Conservation (phyloP, 2,797 vertebrate species). For the Anniella stebbinsi region DNA sequence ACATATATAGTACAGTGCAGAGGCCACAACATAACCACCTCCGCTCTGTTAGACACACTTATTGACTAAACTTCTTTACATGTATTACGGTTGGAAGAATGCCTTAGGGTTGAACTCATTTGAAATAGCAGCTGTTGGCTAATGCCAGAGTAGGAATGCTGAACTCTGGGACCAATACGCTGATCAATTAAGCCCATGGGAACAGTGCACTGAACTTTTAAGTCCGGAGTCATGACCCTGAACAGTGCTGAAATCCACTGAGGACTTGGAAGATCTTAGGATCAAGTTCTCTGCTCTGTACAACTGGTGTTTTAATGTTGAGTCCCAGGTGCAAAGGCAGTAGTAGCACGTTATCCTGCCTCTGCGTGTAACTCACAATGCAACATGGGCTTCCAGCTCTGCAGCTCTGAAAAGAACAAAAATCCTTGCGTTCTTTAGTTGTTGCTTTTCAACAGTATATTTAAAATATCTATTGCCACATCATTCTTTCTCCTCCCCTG, state of each 20-base stretch:
- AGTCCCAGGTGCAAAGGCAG: background rate
- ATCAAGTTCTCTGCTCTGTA: background rate
- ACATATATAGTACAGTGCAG: background rate
- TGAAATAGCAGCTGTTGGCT: background rate
- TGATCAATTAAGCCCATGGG: background rate
- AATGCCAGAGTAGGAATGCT: background rate
- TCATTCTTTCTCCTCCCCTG: constrained; percentile 10
- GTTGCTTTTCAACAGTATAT: rapidly evolving
- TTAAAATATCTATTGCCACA: background rate
- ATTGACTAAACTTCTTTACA: background rate
- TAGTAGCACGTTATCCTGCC: background rate
- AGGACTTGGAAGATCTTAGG: background rate
- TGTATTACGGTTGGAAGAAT: background rate
- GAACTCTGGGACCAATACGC: background rate
- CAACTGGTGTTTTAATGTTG: background rate
- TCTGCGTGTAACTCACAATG: background rate
- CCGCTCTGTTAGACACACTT: rapidly evolving
- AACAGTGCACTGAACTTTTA: background rate
- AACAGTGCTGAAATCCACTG: background rate
- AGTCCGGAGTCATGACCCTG: background rate
- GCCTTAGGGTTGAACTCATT: background rate
- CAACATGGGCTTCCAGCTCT: rapidly evolving
- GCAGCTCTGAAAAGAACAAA: background rate
- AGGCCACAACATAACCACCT: constrained; percentile 7
- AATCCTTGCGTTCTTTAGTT: rapidly evolving